Evolutionary conservation across 2,113 vertebrate species (phyloP), one percentile per base, ranked within the genome.

Genomic region (Myotis brandtii): DNA sequence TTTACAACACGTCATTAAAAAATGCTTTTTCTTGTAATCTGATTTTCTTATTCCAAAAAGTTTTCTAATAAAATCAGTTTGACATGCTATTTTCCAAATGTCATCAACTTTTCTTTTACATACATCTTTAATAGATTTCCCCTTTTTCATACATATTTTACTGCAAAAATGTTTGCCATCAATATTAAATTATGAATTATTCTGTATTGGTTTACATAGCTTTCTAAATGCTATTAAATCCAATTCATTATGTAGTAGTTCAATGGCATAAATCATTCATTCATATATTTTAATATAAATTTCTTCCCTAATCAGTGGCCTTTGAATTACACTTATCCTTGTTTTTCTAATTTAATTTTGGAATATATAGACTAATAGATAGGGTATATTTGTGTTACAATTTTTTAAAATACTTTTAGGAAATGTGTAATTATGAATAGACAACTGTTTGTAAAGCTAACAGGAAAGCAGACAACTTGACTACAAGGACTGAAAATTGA

Each of bases 121-220:
- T 98, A 84, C 89, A 98, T 96, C 91, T 97, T 98, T 98, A 97
- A 98, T 97, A 94, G 67, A 62, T 76, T 98, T 97, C 92, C 79
- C 25, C 67, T 73, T 96, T 97, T 96, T 95, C 96, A 97, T 97
- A 95, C 79, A 97, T 98, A 97, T 97, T 97, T 98, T 96, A 98
- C 88, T 30, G 75, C 56, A 67, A 97, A 98, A 98, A 96, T 97
- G 52, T 98, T 98, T 98, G 79, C 90, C 66, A 97, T 98, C 90
- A 98, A 94, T 98, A 98, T 97, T 98, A 98, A 98, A 98, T 97
- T 87, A 92, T 25, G 73, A 98, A 93, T 97, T 96, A 96, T 70
- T 54, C 5, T 66, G 83, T 0, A 96, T 75, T 48, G 80, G 54
- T 89, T 40, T 97, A 96, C 52, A 94, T 81, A 98, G 70, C 83